Conservation (phyloP, 1,140 invertebrate species). For the Micrasema minimum region DNA sequence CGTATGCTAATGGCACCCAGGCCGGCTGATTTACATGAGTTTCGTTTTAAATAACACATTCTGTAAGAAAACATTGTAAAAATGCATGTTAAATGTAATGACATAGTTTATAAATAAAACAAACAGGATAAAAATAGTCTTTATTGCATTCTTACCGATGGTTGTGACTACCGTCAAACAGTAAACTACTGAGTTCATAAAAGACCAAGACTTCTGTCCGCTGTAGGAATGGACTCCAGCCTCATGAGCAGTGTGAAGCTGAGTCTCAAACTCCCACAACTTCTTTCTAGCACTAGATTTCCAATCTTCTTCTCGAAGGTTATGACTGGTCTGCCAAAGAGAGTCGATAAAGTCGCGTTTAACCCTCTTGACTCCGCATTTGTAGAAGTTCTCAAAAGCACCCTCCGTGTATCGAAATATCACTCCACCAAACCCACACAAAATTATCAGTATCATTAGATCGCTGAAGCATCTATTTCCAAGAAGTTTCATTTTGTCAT, state of each 20-base stretch:
- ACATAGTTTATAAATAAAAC: conserved; percentile 12
- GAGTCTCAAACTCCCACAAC: conserved; percentile 86
- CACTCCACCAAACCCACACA: conserved; percentile 82
- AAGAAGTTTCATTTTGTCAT: conserved; percentile 66
- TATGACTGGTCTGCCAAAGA: conserved; percentile 82
- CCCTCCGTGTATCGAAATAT: conserved; percentile 84
- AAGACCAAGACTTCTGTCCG: conserved; percentile 89
- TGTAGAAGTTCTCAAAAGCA: conserved; percentile 84
- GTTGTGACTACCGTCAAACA: conserved; percentile 92
- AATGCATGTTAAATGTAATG: no score
- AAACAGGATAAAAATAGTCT: neutral
- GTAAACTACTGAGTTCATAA: conserved; percentile 92
- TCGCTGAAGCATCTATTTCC: conserved; percentile 76
- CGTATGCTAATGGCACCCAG: no score
- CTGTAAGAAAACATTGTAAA: no score
- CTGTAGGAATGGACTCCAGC: conserved; percentile 83
- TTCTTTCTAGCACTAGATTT: conserved; percentile 83
- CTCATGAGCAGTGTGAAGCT: conserved; percentile 84
- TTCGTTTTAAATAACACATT: no score
- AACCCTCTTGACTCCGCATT: conserved; percentile 86
- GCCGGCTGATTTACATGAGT: no score
- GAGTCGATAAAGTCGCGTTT: conserved; percentile 86
- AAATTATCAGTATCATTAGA: conserved; percentile 73
- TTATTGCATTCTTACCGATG: conserved; percentile 80
- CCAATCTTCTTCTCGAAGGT: conserved; percentile 87